Conservation (phyloP, 2,113 vertebrate species). For the rabbit (Oryctolagus cuniculus) region DNA sequence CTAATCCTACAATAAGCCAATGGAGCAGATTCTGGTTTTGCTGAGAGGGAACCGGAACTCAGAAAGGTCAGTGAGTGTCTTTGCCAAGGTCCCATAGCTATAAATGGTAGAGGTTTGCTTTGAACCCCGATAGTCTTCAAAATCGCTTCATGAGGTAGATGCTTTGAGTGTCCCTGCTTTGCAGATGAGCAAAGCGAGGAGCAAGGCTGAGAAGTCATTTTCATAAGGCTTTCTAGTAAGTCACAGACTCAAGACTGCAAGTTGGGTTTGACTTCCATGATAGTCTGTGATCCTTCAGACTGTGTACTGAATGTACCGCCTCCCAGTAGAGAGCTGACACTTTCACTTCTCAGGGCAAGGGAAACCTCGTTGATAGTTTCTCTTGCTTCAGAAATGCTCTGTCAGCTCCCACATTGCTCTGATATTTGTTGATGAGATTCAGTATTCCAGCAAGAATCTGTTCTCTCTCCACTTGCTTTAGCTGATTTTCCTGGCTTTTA, state of each 20-base stretch:
- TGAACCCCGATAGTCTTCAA: background rate
- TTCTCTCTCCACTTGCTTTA: background rate
- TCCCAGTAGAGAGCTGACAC: background rate
- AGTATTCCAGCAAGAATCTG: background rate
- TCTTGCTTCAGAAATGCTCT: conserved; percentile 24
- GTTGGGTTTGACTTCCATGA: background rate
- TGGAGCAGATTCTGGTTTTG: background rate
- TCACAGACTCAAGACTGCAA: background rate
- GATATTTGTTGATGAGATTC: conserved; percentile 18
- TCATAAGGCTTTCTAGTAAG: background rate
- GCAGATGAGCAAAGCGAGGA: background rate
- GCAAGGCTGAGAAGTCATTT: background rate
- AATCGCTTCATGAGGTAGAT: background rate
- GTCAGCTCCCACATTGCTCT: background rate
- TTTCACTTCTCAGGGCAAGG: background rate
- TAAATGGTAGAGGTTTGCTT: background rate
- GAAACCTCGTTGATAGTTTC: background rate
- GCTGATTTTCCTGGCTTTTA: conserved; percentile 29
- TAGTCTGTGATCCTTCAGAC: background rate
- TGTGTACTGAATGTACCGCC: fast-evolving
- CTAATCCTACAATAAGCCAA: background rate
- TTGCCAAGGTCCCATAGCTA: background rate
- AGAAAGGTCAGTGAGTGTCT: background rate
- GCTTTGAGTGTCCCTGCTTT: conserved; percentile 1
- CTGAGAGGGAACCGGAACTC: background rate